A percentile compares a stretch with the other conserved stretches of the same genome.
phyloP scores from a whole-genome alignment of 1,140 invertebrate genomes.

The Lasaia peninsularis region DNA sequence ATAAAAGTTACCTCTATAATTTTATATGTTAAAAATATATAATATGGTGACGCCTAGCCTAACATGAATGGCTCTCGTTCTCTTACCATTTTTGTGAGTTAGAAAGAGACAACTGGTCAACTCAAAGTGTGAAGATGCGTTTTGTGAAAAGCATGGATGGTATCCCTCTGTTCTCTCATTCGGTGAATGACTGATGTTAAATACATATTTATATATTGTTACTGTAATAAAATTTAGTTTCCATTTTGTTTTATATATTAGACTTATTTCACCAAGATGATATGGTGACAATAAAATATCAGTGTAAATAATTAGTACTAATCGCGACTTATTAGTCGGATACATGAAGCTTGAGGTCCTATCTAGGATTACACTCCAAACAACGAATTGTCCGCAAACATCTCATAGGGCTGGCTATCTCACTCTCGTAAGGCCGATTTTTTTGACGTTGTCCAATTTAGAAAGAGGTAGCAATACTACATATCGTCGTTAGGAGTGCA shows the following conservation, averaged over 20 bases:
- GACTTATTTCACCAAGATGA: constrained; percentile 59
- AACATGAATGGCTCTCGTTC: background rate
- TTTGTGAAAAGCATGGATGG: constrained; percentile 16
- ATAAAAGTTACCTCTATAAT: too few species aligned
- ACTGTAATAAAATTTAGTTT: background rate
- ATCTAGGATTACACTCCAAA: too few species aligned
- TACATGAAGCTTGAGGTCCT: too few species aligned
- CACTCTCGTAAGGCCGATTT: too few species aligned
- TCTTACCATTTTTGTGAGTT: background rate
- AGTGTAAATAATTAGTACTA: constrained; percentile 72
- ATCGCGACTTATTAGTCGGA: constrained; percentile 37
- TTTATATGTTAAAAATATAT: background rate
- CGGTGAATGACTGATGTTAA: constrained; percentile 26
- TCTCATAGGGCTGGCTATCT: too few species aligned
- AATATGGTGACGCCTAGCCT: background rate
- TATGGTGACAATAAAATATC: constrained; percentile 75
- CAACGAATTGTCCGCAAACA: too few species aligned
- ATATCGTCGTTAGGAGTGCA: too few species aligned
- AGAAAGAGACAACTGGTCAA: background rate
- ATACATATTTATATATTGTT: background rate
- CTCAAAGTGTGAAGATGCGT: background rate
- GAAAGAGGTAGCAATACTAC: too few species aligned
- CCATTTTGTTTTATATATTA: constrained; percentile 22
- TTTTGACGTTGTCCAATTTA: too few species aligned
- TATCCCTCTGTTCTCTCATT: constrained; percentile 34